A percentile compares a stretch with the other conserved stretches of the same genome.
phyloP scores from a whole-genome alignment of 2,113 vertebrate species.

The Rafetus swinhoei region DNA sequence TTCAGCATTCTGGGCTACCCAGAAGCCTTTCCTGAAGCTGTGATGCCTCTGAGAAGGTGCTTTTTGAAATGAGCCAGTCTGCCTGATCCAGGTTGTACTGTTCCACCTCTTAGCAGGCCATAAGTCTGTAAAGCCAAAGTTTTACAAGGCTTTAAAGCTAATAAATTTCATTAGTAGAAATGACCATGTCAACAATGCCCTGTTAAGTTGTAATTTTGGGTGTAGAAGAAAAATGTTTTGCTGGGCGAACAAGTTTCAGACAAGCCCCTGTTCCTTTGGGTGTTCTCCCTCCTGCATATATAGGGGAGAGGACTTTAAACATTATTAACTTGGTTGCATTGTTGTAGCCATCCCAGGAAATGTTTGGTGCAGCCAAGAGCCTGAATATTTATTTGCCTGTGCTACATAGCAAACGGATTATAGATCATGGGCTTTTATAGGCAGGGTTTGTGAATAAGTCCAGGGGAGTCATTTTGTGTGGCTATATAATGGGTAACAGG shows the following conservation, averaged over 20 bases:
- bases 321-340: not conserved
- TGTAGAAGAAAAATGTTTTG: not conserved
- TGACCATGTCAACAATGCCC: not conserved
- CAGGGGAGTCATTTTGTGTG: not conserved
- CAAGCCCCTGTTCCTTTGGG: not conserved
- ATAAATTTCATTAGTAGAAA: not conserved
- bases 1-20: not conserved
- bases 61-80: not conserved
- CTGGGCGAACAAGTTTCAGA: not conserved
- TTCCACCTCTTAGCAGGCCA: not conserved
- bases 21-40: not conserved
- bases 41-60: not conserved
- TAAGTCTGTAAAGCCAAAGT: not conserved
- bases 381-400: not conserved
- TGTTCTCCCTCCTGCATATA: not conserved
- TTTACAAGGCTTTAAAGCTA: not conserved
- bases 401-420: not conserved
- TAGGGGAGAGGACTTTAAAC: not conserved
- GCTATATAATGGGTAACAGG: not conserved
- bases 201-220: not conserved
- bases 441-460: not conserved
- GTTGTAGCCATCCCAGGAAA: not conserved
- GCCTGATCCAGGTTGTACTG: not conserved
- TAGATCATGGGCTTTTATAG: not conserved
- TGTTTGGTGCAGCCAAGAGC: not conserved